Percentiles rank a stretch among this genome's conserved stretches.
Conservation (phyloP, 2,888 invertebrate genomes). For the Malthinus flaveolus region DNA sequence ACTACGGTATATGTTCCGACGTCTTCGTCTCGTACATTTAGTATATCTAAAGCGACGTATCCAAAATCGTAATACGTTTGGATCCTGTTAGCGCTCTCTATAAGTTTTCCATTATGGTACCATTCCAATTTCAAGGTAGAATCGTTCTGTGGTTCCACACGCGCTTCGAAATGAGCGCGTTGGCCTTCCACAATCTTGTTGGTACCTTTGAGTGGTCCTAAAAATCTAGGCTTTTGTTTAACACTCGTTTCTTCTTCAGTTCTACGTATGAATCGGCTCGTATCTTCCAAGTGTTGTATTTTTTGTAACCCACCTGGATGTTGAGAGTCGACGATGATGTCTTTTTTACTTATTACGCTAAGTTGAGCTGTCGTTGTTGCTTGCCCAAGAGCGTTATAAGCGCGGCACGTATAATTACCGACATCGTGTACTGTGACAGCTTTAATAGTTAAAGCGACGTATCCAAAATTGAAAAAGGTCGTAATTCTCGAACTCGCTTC, state of each 20-base stretch:
- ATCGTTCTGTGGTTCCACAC: conserved; percentile 94
- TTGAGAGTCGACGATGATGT: conserved; percentile 86
- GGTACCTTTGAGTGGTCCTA: conserved; percentile 89
- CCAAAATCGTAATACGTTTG: conserved; percentile 96
- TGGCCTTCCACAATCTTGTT: conserved; percentile 92
- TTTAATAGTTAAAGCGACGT: conserved; percentile 92
- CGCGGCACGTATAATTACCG: conserved; percentile 86
- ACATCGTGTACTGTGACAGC: conserved; percentile 88
- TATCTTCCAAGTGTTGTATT: conserved; percentile 87
- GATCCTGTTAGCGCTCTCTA: conserved; percentile 87
- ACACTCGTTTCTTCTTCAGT: conserved; percentile 71
- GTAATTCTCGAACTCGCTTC: conserved; percentile 93
- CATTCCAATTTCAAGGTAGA: conserved; percentile 92
- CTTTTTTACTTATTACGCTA: conserved; percentile 82
- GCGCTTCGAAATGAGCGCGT: conserved; percentile 91
- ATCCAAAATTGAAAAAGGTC: conserved; percentile 92
- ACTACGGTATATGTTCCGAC: conserved; percentile 91
- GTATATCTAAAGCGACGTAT: conserved; percentile 93
- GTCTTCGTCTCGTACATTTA: conserved; percentile 90
- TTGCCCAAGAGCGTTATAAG: conserved; percentile 84
- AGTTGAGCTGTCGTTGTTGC: conserved; percentile 81
- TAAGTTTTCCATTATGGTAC: conserved; percentile 93
- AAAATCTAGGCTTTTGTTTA: conserved; percentile 82
- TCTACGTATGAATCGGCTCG: conserved; percentile 69
- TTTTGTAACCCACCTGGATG: conserved; percentile 91